phyloP scores from a whole-genome alignment of 2,888 invertebrate genomes.

The Noctua janthe region DNA sequence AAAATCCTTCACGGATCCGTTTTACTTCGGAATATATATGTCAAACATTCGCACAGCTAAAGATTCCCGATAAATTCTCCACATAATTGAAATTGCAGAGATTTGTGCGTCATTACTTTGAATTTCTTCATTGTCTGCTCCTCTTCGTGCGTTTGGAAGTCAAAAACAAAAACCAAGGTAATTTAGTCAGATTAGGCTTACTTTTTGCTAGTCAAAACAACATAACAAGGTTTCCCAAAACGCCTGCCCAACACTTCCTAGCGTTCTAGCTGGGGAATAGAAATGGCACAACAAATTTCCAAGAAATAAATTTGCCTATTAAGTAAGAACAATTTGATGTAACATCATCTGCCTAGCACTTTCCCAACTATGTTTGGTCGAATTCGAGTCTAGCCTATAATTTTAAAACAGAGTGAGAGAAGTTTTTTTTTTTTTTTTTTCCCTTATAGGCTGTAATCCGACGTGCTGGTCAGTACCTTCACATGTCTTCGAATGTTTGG shows the following conservation, averaged over 20 bases:
- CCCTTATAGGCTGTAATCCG: not conserved
- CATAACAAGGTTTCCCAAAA: not conserved
- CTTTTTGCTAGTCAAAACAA: too few relatives aligned
- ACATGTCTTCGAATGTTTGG: not conserved
- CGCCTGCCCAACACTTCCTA: not conserved
- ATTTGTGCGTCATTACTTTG: not conserved
- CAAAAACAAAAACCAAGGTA: not conserved
- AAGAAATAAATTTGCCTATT: not conserved
- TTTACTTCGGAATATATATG: conserved; percentile 3
- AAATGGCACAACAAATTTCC: not conserved
- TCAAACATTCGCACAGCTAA: conserved; percentile 4
- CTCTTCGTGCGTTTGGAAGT: not conserved
- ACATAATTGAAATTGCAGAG: not conserved
- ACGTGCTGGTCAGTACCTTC: not conserved
- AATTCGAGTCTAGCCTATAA: not conserved
- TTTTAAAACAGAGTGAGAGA: too few relatives aligned
- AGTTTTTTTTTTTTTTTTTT: too few relatives aligned
- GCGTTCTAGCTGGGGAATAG: not conserved
- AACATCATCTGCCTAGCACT: not conserved
- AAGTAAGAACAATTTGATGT: not conserved
- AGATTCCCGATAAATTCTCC: not conserved
- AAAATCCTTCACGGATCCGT: conserved; percentile 24
- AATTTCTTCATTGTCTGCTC: not conserved
- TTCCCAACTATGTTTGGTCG: not conserved
- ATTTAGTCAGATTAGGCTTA: not conserved